phyloP scores from a whole-genome alignment of 2,888 invertebrate species.

The Sphinx pinastri region DNA sequence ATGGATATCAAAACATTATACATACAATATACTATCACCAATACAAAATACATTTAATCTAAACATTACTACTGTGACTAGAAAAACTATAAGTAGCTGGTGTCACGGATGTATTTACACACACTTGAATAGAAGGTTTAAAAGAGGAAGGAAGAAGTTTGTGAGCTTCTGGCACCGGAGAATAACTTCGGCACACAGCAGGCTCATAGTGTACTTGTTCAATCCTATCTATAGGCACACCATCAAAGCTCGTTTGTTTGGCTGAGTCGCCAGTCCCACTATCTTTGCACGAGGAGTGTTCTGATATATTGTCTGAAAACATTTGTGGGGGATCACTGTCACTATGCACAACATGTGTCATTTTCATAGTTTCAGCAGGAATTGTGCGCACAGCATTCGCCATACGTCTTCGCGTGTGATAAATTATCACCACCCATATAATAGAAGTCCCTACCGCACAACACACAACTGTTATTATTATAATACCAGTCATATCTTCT shows the following conservation, averaged over 20 bases:
- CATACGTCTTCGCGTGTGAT: constrained; percentile 90
- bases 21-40: constrained; percentile 42
- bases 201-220: constrained; percentile 79
- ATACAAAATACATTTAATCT: constrained; percentile 58
- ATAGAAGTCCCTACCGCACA: constrained; percentile 96
- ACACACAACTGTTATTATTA: constrained; percentile 94
- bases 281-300: constrained; percentile 90
- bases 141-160: constrained; percentile 80
- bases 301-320: constrained; percentile 88
- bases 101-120: constrained; percentile 80
- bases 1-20: constrained; percentile 44
- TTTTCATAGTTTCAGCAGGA: constrained; percentile 76
- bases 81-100: constrained; percentile 83
- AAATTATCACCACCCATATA: constrained; percentile 96
- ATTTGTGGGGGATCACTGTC: constrained; percentile 79
- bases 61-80: constrained; percentile 82
- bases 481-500: constrained; percentile 92
- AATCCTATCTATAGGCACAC: constrained; percentile 75
- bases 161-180: constrained; percentile 79
- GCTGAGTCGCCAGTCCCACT: constrained; percentile 92
- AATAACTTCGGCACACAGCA: constrained; percentile 72
- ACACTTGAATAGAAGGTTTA: constrained; percentile 81
- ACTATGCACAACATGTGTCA: constrained; percentile 80
- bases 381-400: constrained; percentile 77
- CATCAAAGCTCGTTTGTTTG: constrained; percentile 88